These are phyloP conservation scores for Verasper variegatus DNA, from an alignment of 2,113 vertebrate genomes.

Conservation along the genomic window DNA sequence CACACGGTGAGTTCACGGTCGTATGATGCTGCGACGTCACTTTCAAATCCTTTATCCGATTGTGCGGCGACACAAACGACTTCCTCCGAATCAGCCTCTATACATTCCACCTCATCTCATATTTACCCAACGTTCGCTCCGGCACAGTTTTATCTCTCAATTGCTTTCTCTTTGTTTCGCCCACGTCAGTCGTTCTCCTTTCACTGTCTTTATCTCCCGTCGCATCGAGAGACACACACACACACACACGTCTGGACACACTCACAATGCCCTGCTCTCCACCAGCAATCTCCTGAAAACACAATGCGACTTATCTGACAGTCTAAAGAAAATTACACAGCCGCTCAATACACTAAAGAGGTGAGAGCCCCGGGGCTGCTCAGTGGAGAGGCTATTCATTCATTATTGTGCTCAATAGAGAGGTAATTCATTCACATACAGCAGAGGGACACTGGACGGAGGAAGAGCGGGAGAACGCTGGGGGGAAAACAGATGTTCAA, in stretches of 20 bases:
- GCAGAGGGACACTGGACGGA: conserved; percentile 23
- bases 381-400: conserved; percentile 55
- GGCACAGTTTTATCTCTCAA: conserved; percentile 2
- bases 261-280: conserved; percentile 22
- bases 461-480: background rate
- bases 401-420: conserved; percentile 54
- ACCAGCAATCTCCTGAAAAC: conserved; percentile 37
- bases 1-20: background rate
- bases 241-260: conserved; percentile 19
- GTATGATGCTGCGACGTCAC: background rate
- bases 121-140: conserved; percentile 26
- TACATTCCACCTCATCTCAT: conserved; percentile 35
- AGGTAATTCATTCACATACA: conserved; percentile 47
- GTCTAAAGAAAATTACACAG: conserved; percentile 45
- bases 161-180: background rate
- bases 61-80: background rate
- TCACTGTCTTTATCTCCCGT: conserved; percentile 5
- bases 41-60: conserved; percentile 33
- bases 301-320: conserved; percentile 59
- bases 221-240: conserved; percentile 5
- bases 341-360: conserved; percentile 60
- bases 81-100: conserved; percentile 21
- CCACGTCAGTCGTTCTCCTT: conserved; percentile 15
- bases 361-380: conserved; percentile 36
- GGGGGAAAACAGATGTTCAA: conserved; percentile 8